phyloP scores from a whole-genome alignment of 2,113 vertebrate genomes.

The Pionites leucogaster region DNA sequence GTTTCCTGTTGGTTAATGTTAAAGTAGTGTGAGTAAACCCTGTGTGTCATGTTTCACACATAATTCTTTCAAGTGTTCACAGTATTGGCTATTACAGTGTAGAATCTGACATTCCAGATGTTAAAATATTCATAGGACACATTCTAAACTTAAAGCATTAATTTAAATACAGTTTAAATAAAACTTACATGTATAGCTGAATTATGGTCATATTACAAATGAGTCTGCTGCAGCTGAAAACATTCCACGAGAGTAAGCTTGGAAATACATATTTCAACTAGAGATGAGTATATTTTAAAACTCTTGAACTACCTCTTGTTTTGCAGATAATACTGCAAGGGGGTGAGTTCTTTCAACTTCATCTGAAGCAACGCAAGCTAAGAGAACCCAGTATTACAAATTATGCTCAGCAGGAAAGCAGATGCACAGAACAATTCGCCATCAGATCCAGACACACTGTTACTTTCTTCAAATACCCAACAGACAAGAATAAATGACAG shows the following conservation, averaged over 20 bases:
- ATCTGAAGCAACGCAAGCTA: background rate
- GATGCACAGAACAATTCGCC: background rate
- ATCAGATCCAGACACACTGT: background rate
- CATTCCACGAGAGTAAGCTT: background rate
- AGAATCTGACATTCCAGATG: slow-evolving; percentile 56
- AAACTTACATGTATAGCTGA: slow-evolving; percentile 28
- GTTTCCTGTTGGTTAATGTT: slow-evolving; percentile 57
- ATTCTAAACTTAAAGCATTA: slow-evolving; percentile 52
- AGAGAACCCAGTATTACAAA: slow-evolving; percentile 7
- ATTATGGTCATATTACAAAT: slow-evolving; percentile 11
- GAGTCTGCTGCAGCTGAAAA: slow-evolving; percentile 16
- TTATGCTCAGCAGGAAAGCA: background rate
- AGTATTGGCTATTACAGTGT: slow-evolving; percentile 78
- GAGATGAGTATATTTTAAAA: slow-evolving; percentile 44
- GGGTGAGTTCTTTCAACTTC: slow-evolving; percentile 11
- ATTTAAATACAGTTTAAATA: slow-evolving; percentile 59
- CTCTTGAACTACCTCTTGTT: slow-evolving; percentile 39
- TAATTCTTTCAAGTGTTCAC: slow-evolving; percentile 71
- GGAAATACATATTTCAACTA: slow-evolving; percentile 25
- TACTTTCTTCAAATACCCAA: slow-evolving; percentile 31
- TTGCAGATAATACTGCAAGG: background rate
- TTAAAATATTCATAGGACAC: slow-evolving; percentile 47
- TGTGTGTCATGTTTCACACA: slow-evolving; percentile 57
- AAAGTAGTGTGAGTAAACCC: slow-evolving; percentile 67
- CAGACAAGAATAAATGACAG: slow-evolving; percentile 38